Conservation (phyloP, 2,888 invertebrate species). For the Cheilosia pagana region DNA sequence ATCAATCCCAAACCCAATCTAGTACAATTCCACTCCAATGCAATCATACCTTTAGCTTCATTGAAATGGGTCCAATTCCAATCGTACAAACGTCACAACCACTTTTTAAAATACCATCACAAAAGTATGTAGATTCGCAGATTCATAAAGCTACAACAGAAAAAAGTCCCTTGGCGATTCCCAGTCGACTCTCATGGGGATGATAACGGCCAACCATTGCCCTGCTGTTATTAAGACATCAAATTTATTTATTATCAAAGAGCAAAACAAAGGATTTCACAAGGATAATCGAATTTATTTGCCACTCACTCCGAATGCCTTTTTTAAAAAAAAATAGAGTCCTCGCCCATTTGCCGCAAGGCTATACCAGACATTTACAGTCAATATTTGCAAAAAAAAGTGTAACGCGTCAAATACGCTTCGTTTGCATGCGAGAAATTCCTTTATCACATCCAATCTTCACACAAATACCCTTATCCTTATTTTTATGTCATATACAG, state of each 20-base stretch:
- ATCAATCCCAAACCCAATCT: no score
- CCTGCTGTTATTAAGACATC: not conserved
- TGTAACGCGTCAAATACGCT: not conserved
- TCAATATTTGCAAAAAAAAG: not conserved
- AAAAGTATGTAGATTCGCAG: no score
- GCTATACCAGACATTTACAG: slow-evolving; percentile 16
- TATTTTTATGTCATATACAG: slow-evolving; percentile 10
- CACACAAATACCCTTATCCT: not conserved
- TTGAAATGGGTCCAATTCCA: no score
- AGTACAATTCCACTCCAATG: no score
- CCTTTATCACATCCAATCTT: slow-evolving; percentile 9
- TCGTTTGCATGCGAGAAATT: not conserved
- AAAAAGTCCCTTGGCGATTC: no score
- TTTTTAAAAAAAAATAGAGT: not conserved
- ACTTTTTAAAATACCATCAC: no score
- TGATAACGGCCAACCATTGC: not conserved
- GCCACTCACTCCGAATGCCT: not conserved
- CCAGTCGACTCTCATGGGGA: not conserved
- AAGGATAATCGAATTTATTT: slow-evolving; percentile 29
- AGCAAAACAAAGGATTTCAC: slow-evolving; percentile 9
- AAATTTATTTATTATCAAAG: slow-evolving; percentile 29
- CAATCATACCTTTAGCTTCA: no score
- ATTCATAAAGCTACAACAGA: no score
- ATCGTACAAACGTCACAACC: no score
- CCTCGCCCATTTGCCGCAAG: not conserved